A percentile compares a stretch with the other conserved stretches of the same genome.
Evolutionary conservation across 1,140 invertebrate genomes (phyloP).

Genomic region (Zaprionus ornatus): DNA sequence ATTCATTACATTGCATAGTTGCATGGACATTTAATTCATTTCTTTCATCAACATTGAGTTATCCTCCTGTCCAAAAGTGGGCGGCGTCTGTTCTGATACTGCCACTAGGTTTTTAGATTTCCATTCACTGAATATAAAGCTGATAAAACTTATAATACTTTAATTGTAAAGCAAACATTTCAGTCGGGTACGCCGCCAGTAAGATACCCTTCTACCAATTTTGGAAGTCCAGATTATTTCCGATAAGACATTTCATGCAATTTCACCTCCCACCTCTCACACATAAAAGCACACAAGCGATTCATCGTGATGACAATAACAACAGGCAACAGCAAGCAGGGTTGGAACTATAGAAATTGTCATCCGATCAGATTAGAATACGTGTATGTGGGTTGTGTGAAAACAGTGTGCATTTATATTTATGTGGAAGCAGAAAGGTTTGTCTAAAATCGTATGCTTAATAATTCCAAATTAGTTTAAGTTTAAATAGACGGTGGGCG

Average conservation of each 20-base stretch:
- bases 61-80: neutral
- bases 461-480: too few relatives aligned
- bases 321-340: too few relatives aligned
- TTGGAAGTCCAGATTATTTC: too few relatives aligned
- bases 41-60: neutral
- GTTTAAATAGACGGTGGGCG: too few relatives aligned
- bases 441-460: neutral
- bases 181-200: too few relatives aligned
- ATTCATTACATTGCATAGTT: constrained; percentile 42
- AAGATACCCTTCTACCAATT: too few relatives aligned
- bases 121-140: neutral
- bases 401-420: neutral
- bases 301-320: too few relatives aligned
- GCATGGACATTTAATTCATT: constrained; percentile 26
- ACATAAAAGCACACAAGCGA: too few relatives aligned
- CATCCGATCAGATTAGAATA: neutral
- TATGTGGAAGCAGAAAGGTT: too few relatives aligned
- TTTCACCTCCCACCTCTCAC: too few relatives aligned
- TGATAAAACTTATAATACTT: neutral
- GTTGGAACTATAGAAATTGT: neutral
- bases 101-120: neutral
- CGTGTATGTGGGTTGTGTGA: too few relatives aligned
- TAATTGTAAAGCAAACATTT: neutral
- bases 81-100: neutral
- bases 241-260: too few relatives aligned